These are phyloP conservation scores for Acromyrmex echinatior DNA, from an alignment of 1,140 invertebrate species.

Conservation along the genomic window DNA sequence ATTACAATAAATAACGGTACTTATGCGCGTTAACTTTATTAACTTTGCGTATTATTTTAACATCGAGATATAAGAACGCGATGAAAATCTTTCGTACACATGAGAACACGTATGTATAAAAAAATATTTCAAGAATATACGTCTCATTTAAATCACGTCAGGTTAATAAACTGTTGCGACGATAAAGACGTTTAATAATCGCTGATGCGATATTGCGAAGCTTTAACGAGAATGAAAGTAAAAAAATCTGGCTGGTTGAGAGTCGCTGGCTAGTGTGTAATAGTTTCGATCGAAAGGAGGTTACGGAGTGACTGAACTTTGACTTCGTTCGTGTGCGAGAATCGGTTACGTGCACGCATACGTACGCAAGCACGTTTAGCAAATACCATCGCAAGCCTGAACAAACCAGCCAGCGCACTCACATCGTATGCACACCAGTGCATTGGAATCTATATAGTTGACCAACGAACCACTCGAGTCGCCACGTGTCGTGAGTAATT, in stretches of 20 bases:
- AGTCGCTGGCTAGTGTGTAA: constrained; percentile 86
- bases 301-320: constrained; percentile 87
- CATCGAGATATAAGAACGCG: not conserved
- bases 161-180: constrained; percentile 29
- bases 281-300: constrained; percentile 87
- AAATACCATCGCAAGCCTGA: constrained; percentile 57
- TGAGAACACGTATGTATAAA: not conserved
- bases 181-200: constrained; percentile 25
- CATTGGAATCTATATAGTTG: constrained; percentile 69
- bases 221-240: constrained; percentile 83
- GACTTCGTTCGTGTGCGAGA: constrained; percentile 78
- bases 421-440: constrained; percentile 57
- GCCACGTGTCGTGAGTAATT: constrained; percentile 66
- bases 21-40: not conserved
- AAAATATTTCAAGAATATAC: not conserved
- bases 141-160: not conserved
- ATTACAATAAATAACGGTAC: not conserved
- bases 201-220: constrained; percentile 34
- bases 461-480: constrained; percentile 49
- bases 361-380: constrained; percentile 63
- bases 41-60: not conserved
- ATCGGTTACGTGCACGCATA: constrained; percentile 67
- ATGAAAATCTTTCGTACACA: not conserved
- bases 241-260: constrained; percentile 79
- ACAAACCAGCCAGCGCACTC: constrained; percentile 35